Evolutionary conservation across 2,888 invertebrate genomes (phyloP).

Genomic region (Automeris io): DNA sequence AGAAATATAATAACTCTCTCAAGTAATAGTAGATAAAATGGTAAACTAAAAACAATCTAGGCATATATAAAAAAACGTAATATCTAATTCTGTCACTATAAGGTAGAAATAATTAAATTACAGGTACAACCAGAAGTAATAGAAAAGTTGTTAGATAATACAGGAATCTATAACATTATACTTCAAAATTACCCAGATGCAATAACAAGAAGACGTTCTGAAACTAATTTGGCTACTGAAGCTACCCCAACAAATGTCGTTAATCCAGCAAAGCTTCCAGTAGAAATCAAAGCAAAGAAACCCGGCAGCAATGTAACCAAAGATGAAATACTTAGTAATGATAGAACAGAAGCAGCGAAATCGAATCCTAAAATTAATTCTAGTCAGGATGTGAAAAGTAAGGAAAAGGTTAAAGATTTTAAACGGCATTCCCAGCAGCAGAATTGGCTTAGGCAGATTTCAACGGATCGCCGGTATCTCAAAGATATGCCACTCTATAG

Average conservation of each 20-base stretch:
- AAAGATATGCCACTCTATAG: conserved; percentile 83
- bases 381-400: not conserved
- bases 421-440: conserved; percentile 15
- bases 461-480: conserved; percentile 80
- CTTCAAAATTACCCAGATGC: conserved; percentile 83
- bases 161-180: conserved; percentile 81
- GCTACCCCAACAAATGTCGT: conserved; percentile 17
- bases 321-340: conserved; percentile 10
- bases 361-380: not conserved
- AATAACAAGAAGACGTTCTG: conserved; percentile 78
- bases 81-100: no score
- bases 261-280: conserved; percentile 47
- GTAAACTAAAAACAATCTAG: not conserved
- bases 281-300: conserved; percentile 39
- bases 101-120: not conserved
- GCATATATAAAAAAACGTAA: not conserved
- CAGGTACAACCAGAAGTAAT: conserved; percentile 84
- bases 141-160: conserved; percentile 79
- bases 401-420: conserved; percentile 4
- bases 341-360: not conserved
- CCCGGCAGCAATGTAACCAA: conserved; percentile 23
- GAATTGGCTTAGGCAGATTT: conserved; percentile 70
- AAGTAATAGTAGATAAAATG: no score
- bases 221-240: conserved; percentile 68
- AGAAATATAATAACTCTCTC: no score